Percentiles rank a stretch among this genome's conserved stretches.
Evolutionary conservation across 1,140 invertebrate species (phyloP).

Genomic region (Papilio polytes): DNA sequence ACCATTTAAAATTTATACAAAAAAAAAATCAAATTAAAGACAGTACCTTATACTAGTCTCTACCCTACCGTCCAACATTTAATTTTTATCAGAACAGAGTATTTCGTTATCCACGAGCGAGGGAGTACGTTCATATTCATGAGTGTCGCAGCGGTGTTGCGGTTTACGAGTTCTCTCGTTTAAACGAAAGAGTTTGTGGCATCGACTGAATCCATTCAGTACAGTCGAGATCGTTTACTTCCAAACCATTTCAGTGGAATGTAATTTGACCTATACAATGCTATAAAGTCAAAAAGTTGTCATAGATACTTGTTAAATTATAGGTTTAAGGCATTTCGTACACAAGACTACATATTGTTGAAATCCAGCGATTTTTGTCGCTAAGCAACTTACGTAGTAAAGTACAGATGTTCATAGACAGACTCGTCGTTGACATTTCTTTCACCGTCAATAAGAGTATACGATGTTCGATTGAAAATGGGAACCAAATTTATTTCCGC

Average conservation of each 20-base stretch:
- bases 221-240: not conserved
- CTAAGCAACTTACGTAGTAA: too few relatives aligned
- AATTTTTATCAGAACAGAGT: not conserved
- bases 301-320: too few relatives aligned
- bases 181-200: constrained; percentile 32
- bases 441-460: too few relatives aligned
- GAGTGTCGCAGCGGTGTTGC: constrained; percentile 13
- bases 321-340: too few relatives aligned
- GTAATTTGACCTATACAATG: too few relatives aligned
- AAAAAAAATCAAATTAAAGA: not conserved
- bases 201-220: constrained; percentile 17
- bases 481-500: not conserved
- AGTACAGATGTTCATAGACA: too few relatives aligned
- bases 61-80: too few relatives aligned
- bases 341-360: too few relatives aligned
- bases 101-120: not conserved
- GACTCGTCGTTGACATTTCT: too few relatives aligned
- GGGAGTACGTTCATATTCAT: constrained; percentile 28
- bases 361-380: too few relatives aligned
- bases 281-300: too few relatives aligned
- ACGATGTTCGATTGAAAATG: not conserved
- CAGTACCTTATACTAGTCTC: too few relatives aligned
- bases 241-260: not conserved
- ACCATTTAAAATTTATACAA: not conserved
- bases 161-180: constrained; percentile 27